Evolutionary conservation across 2,113 vertebrate genomes (phyloP).

Genomic region (Heloderma charlesbogerti): DNA sequence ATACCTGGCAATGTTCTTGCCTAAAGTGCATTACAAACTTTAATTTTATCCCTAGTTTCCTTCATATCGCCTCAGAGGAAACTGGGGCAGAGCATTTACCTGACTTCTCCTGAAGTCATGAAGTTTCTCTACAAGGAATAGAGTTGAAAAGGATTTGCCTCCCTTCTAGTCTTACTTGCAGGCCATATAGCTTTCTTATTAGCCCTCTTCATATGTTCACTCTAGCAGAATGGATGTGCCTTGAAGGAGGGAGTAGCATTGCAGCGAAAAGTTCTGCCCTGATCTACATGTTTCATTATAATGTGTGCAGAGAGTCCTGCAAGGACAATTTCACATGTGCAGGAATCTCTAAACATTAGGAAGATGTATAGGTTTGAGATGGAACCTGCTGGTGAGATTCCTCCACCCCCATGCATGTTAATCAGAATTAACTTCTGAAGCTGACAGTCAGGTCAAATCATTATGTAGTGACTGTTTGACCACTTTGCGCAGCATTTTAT

Average conservation of each 20-base stretch:
- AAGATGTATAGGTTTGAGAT: too few species aligned
- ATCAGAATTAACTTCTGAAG: not conserved
- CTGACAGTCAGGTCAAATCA: too few species aligned
- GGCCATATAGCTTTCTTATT: not conserved
- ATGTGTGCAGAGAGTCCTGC: not conserved
- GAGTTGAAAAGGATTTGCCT: not conserved
- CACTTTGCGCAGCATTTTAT: not conserved
- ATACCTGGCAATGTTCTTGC: not conserved
- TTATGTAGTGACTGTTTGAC: too few species aligned
- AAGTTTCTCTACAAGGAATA: not conserved
- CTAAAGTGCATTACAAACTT: constrained; percentile 17
- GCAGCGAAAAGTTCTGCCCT: not conserved
- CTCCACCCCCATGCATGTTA: too few species aligned
- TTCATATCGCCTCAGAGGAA: not conserved
- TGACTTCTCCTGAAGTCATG: not conserved
- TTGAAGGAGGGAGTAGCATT: not conserved
- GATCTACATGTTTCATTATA: not conserved
- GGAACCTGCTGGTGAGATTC: too few species aligned
- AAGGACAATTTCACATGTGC: not conserved
- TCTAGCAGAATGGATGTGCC: not conserved
- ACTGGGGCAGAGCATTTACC: not conserved
- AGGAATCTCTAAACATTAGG: not conserved
- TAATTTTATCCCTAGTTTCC: not conserved
- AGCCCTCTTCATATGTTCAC: not conserved
- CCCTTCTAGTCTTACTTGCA: not conserved